Conservation (phyloP, 2,797 vertebrate species). For the Knipowitschia caucasica region DNA sequence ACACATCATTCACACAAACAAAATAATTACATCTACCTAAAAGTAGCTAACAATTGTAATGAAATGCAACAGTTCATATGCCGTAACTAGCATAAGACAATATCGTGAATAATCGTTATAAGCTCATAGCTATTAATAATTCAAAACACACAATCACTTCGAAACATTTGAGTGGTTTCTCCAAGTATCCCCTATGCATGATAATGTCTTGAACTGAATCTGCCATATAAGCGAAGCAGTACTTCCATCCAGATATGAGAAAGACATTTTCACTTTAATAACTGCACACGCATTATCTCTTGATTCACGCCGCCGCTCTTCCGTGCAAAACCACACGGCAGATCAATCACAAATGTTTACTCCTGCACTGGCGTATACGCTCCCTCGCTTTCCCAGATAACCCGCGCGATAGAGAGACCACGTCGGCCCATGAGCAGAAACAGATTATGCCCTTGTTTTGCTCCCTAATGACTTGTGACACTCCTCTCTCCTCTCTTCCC, state of each 20-base stretch:
- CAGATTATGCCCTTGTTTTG: constrained; percentile 33
- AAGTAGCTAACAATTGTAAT: no score
- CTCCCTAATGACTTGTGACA: constrained; percentile 70
- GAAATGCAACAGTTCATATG: no score
- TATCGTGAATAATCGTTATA: not conserved
- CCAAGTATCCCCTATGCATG: no score
- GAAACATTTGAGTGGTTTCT: not conserved
- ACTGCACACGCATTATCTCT: not conserved
- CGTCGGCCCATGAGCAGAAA: constrained; percentile 1
- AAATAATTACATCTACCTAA: no score
- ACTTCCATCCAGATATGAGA: not conserved
- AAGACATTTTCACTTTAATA: not conserved
- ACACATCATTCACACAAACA: no score
- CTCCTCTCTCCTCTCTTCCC: constrained; percentile 59
- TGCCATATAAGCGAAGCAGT: not conserved
- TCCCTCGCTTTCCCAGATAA: not conserved
- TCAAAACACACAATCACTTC: no score
- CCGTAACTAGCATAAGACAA: not conserved
- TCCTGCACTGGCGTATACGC: not conserved
- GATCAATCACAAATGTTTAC: not conserved
- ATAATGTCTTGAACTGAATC: not conserved
- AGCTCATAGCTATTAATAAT: not conserved
- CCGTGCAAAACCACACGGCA: not conserved
- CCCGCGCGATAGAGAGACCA: not conserved
- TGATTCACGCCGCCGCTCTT: not conserved